A percentile compares a stretch with the other conserved stretches of the same genome.
Conservation (phyloP, 2,797 vertebrate genomes). For the Mastacembelus armatus region DNA sequence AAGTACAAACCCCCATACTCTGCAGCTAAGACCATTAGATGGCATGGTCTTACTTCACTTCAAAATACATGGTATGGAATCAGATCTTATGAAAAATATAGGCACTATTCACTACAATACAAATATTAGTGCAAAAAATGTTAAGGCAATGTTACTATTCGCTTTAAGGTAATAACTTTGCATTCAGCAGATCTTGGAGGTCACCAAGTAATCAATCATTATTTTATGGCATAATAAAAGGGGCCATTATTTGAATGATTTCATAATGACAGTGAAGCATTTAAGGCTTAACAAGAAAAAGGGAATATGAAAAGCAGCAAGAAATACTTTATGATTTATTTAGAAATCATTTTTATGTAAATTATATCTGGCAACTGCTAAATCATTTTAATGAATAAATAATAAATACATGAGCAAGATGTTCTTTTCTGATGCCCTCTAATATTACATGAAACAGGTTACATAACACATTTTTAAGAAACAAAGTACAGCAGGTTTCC, state of each 20-base stretch:
- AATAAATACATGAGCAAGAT: conserved; percentile 25
- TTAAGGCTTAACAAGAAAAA: conserved; percentile 1
- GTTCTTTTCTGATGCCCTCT: conserved; percentile 34
- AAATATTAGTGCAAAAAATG: too few species aligned
- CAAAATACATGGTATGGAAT: background rate
- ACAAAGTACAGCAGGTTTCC: background rate
- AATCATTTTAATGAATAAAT: conserved; percentile 34
- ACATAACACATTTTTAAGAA: background rate
- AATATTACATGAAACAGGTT: conserved; percentile 3
- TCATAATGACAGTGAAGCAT: conserved; percentile 13
- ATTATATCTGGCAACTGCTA: conserved; percentile 30
- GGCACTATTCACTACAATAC: too few species aligned
- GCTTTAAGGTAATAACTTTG: too few species aligned
- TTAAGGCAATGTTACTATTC: too few species aligned
- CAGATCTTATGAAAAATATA: too few species aligned
- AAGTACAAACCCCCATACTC: background rate
- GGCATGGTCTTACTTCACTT: background rate
- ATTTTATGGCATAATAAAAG: background rate
- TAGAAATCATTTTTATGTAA: conserved; percentile 53
- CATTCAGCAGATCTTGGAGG: too few species aligned
- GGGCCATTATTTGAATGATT: conserved; percentile 12
- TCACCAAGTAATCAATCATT: conserved; percentile 23
- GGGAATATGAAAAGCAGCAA: background rate
- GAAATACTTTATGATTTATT: conserved; percentile 29
- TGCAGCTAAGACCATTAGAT: background rate